Evolutionary conservation across 2,888 invertebrate species (phyloP).

Genomic region (Scotopteryx bipunctaria): DNA sequence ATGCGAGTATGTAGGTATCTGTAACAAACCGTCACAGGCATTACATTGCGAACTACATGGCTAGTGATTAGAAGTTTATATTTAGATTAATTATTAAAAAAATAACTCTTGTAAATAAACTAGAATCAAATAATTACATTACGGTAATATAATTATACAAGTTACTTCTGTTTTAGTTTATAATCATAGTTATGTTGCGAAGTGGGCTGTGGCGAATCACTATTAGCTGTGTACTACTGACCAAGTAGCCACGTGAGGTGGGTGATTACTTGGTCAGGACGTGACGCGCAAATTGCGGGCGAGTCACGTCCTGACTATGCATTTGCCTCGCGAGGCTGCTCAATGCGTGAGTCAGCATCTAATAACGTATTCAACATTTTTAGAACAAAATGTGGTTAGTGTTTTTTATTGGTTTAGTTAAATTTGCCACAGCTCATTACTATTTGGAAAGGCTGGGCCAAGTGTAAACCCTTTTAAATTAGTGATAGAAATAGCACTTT

Average conservation of each 20-base stretch:
- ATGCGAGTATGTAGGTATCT: conserved; percentile 20
- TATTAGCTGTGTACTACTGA: too few species aligned
- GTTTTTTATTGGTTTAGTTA: background rate
- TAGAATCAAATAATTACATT: conserved; percentile 32
- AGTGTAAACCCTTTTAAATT: conserved; percentile 53
- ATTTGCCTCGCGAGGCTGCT: too few species aligned
- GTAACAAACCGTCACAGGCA: conserved; percentile 40
- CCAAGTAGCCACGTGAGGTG: too few species aligned
- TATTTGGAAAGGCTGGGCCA: conserved; percentile 66
- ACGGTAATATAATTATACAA: conserved; percentile 24
- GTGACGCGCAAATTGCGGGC: too few species aligned
- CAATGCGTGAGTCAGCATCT: too few species aligned
- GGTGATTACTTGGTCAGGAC: too few species aligned
- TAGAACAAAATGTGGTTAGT: too few species aligned
- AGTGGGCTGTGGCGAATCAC: background rate
- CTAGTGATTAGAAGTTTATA: conserved; percentile 82
- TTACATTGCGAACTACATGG: conserved; percentile 75
- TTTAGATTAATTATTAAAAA: conserved; percentile 53
- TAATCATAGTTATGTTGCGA: background rate
- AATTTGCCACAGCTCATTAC: too few species aligned
- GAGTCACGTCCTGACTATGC: too few species aligned
- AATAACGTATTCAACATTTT: too few species aligned
- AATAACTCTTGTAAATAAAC: conserved; percentile 63
- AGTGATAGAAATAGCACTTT: conserved; percentile 8
- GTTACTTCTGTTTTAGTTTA: conserved; percentile 17